These are phyloP conservation scores for Dermochelys coriacea DNA, from an alignment of 2,797 vertebrate genomes.

Conservation along the genomic window DNA sequence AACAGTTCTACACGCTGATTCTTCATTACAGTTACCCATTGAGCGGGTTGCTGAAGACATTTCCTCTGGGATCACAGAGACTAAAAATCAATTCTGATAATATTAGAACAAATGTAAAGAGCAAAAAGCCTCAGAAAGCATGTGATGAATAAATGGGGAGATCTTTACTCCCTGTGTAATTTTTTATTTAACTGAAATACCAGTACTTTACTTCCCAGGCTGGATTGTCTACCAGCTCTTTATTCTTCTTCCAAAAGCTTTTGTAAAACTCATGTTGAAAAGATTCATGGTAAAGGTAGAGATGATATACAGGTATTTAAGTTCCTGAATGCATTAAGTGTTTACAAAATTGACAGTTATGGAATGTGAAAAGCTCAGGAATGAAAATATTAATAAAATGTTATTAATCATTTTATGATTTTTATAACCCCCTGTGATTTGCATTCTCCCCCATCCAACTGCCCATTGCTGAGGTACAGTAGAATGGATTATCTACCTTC, in stretches of 20 bases:
- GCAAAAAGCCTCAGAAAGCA: slow-evolving; percentile 57
- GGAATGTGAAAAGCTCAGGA: slow-evolving; percentile 26
- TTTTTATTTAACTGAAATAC: slow-evolving; percentile 34
- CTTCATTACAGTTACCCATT: slow-evolving; percentile 77
- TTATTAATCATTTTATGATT: slow-evolving; percentile 5
- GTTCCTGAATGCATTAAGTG: not conserved
- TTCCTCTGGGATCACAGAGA: slow-evolving; percentile 78
- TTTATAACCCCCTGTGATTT: not conserved
- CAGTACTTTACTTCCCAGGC: slow-evolving; percentile 18
- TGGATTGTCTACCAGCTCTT: slow-evolving; percentile 26
- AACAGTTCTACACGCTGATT: slow-evolving; percentile 77
- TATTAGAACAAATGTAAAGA: slow-evolving; percentile 81
- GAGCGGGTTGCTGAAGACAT: slow-evolving; percentile 79
- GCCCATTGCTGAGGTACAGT: not conserved
- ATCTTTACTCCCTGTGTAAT: slow-evolving; percentile 37
- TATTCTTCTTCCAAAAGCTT: slow-evolving; percentile 10
- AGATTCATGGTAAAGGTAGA: not conserved
- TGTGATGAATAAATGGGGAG: slow-evolving; percentile 67
- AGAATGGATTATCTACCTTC: slow-evolving; percentile 36
- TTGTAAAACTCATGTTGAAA: slow-evolving; percentile 17
- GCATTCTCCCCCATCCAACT: accelerated
- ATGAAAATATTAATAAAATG: slow-evolving; percentile 13
- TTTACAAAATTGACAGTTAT: slow-evolving; percentile 8
- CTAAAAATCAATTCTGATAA: slow-evolving; percentile 82
- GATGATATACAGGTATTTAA: not conserved